Conservation (phyloP, 2,113 vertebrate species). For the Oreochromis aureus region DNA sequence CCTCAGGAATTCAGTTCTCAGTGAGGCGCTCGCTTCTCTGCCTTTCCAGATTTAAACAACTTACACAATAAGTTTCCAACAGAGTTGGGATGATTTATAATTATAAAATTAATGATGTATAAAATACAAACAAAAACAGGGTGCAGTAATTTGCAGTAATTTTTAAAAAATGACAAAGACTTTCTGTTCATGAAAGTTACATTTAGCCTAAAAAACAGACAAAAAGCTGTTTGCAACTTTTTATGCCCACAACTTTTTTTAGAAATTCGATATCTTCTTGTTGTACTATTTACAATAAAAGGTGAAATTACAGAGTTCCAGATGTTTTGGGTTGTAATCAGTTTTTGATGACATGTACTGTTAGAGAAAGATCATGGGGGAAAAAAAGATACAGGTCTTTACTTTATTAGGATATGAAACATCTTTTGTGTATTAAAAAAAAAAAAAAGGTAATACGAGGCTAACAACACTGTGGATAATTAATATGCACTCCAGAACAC, state of each 20-base stretch:
- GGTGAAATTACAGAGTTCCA: not conserved
- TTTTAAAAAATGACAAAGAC: accelerated
- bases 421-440: not conserved
- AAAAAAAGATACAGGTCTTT: not conserved
- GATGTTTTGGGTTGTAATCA: not conserved
- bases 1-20: not conserved
- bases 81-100: not conserved
- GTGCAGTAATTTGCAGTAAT: not conserved
- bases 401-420: not conserved
- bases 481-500: slow-evolving; percentile 19
- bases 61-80: not conserved
- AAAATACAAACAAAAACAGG: not conserved
- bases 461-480: slow-evolving; percentile 20
- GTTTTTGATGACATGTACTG: not conserved
- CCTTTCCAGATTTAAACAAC: not conserved
- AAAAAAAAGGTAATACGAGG: not conserved
- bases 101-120: not conserved
- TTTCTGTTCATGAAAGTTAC: not conserved
- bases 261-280: not conserved
- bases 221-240: not conserved
- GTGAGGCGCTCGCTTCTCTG: not conserved
- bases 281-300: not conserved
- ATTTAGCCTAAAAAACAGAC: not conserved
- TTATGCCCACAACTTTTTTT: accelerated
- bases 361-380: not conserved